Base-by-base conservation (phyloP, 2,888 invertebrate genomes). In the Teleogryllus oceanicus region DNA sequence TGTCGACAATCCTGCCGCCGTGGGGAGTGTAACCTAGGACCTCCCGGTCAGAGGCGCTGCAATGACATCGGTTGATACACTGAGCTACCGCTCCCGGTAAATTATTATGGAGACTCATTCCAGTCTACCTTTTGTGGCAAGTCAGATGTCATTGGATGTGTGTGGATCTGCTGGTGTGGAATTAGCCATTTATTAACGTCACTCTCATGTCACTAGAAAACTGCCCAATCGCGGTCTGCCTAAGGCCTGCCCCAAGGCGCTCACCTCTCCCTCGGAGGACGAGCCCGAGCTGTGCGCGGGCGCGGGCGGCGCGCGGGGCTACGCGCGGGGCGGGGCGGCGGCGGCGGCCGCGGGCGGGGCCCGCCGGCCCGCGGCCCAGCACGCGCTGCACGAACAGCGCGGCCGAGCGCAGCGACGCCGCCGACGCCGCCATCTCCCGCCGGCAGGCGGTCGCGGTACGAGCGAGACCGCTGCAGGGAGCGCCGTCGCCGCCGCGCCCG, bases 351-450 rank as follows among this genome's bases (percentile, higher is more conserved):
- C 62, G n/a, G 13, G 62, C n/a, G n/a, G 85, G 85, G 83, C 85
- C 86, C 76, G 83, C 82, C 91, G 50, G 74, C 2, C 80, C 91
- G 5, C 90, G 85, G 0, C 90, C 90, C 24, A 92, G 87, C 13
- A 92, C 89, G 78, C 90, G 89, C 24, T 91, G 91, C 16, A 92
- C 87, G 78, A 92, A 89, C 75, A 92, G 91, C 89, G n/a, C 88
- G 86, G 82, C 88, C 88, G 80, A 88, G 85, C 49, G 90, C 90
- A 49, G 90, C 88, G 79, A 90, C 21, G n/a, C 75, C 50, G 84
- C 92, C 92, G 84, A 92, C 92, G n/a, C 92, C 92, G n/a, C 85
- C 85, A 2, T 91, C 89, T 0, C 92, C 62, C 13, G 62, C 4
- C 88, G 74, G 80, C 49, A 18, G 80, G 13, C 21, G 78, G 11